Evolutionary conservation across 2,888 invertebrate genomes (phyloP).

Genomic region (Torymus texanus): DNA sequence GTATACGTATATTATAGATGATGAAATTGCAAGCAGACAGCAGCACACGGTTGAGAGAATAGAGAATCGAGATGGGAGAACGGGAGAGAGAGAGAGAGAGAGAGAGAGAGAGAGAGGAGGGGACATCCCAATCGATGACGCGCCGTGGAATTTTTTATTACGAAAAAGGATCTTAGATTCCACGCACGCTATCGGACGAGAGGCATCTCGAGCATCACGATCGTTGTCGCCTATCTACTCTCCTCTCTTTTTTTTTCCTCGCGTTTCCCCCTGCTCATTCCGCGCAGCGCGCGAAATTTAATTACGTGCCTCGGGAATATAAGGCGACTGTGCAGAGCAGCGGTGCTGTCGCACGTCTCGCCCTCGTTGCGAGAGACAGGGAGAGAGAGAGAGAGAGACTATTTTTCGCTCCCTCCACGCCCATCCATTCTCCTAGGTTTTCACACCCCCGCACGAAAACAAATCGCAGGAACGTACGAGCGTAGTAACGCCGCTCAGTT

Average conservation of each 20-base stretch:
- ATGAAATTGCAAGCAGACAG: neutral
- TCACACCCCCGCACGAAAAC: conserved; percentile 35
- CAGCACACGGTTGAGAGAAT: too few relatives aligned
- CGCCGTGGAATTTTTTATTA: neutral
- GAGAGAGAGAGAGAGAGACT: neutral
- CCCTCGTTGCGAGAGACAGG: neutral
- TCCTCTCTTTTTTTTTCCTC: too few relatives aligned
- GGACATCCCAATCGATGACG: conserved; percentile 18
- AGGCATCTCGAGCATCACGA: neutral
- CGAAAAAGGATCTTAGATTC: neutral
- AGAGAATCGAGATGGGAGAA: too few relatives aligned
- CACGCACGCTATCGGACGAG: too few relatives aligned
- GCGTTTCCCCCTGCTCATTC: neutral
- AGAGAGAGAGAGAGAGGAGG: neutral
- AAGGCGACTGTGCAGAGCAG: conserved; percentile 13
- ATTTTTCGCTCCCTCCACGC: neutral
- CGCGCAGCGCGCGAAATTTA: conserved; percentile 28
- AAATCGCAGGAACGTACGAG: conserved; percentile 42
- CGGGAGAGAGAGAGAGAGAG: too few relatives aligned
- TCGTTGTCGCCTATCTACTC: neutral
- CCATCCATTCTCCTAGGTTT: conserved; percentile 25
- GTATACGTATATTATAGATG: neutral
- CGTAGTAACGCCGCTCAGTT: conserved; percentile 1
- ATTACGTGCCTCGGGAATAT: conserved; percentile 41
- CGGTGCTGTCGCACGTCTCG: neutral